Base-by-base conservation (phyloP, 2,888 invertebrate species). In the Agrochola litura region DNA sequence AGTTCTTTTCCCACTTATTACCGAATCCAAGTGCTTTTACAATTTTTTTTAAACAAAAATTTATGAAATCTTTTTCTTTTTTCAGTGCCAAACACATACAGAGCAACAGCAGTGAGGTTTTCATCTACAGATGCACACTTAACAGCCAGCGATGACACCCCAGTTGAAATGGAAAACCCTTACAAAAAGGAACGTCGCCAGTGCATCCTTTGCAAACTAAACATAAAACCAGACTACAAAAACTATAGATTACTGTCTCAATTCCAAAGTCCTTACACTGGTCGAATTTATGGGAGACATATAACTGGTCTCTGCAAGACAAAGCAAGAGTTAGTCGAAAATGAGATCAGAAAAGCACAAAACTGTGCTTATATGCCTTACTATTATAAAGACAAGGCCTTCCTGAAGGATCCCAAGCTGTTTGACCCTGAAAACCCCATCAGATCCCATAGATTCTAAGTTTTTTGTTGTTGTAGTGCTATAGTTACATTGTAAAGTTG, bases 251-350 rank as follows among this genome's bases (percentile, higher is more conserved):
- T 99, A 6, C 95, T 99, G 9, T 99, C 99, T 0, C 99, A 99
- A 93, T 99, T 99, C 94, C 98, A 99, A 91, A 99, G 99, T 54
- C 98, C 99, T 0, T 99, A 98, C 92, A 99, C 99, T 0, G 99
- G 99, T 0, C 97, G 98, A 85, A 97, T 99, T 82, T 99, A 99
- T 92, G 99, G 98, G 0, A 97, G 98, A 74, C 98, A 99, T 90
- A 98, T 99, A 63, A 99, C 99, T 8, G 99, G 99, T 0, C 97
- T 99, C 64, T 99, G 99, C 92, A 97, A 97, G 91, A 92, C 95
- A 12, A 99, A 99, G 92, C 99, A 99, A 89, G 96, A 96, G 65
- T 94, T 97, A 86, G 97, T 99, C 0, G 98, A 98, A 91, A 92
- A 90, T 9, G 98, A 98, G 92, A 98, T 99, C 58, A 90, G 89